phyloP scores from a whole-genome alignment of 2,113 vertebrate species.

The Montifringilla adamsi region DNA sequence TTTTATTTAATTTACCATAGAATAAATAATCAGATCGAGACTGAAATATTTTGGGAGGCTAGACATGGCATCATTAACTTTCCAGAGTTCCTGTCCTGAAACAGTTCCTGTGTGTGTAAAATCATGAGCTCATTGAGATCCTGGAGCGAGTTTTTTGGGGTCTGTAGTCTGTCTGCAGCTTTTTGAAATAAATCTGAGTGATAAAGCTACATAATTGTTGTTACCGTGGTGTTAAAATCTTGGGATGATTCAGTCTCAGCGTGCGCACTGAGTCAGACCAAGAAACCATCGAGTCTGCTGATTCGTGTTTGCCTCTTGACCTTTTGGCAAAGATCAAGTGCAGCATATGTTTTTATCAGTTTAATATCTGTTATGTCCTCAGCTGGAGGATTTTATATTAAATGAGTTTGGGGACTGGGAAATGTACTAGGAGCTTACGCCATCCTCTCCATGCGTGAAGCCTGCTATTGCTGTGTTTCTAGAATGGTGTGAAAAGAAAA shows the following conservation, averaged over 20 bases:
- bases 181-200: background rate
- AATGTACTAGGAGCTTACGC: background rate
- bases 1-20: background rate
- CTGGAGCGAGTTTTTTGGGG: background rate
- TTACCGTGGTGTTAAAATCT: background rate
- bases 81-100: background rate
- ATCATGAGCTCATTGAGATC: background rate
- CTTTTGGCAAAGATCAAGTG: slow-evolving; percentile 42
- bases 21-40: background rate
- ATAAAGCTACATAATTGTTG: background rate
- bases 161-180: background rate
- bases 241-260: background rate
- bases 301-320: slow-evolving; percentile 39
- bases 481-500: background rate
- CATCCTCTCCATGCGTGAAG: background rate
- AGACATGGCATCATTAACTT: background rate
- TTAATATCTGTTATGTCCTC: slow-evolving; percentile 51
- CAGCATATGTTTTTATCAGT: slow-evolving; percentile 47
- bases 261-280: background rate
- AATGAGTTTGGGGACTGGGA: slow-evolving; percentile 48
- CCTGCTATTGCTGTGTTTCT: background rate
- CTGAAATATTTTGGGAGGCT: background rate
- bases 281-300: background rate
- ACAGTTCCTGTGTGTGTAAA: background rate
- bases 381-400: slow-evolving; percentile 23